Evolutionary conservation across 2,888 invertebrate genomes (phyloP).

Genomic region (Lumbricus terrestris): DNA sequence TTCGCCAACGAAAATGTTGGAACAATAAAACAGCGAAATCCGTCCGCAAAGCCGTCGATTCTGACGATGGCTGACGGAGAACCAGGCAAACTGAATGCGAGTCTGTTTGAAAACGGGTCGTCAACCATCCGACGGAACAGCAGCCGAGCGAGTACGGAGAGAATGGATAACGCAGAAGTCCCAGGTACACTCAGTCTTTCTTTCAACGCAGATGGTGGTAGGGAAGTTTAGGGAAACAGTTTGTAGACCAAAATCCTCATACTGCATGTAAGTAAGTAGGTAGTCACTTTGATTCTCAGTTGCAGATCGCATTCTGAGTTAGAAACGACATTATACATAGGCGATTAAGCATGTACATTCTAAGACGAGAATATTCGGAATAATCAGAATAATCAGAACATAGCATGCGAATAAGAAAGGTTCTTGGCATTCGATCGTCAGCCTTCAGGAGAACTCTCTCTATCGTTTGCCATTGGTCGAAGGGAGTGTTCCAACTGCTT

Average conservation of each 20-base stretch:
- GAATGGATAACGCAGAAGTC: background rate
- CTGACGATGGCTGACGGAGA: background rate
- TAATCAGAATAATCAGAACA: too few species aligned
- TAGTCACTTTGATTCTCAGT: too few species aligned
- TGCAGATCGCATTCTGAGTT: too few species aligned
- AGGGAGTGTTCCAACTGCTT: too few species aligned
- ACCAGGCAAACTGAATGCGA: background rate
- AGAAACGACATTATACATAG: too few species aligned
- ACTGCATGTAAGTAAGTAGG: too few species aligned
- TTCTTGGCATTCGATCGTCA: too few species aligned
- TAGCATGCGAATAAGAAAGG: too few species aligned
- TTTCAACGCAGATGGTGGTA: background rate
- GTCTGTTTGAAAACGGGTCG: background rate
- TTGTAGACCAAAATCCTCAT: background rate
- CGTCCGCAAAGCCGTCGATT: slow-evolving; percentile 13
- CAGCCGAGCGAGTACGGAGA: background rate
- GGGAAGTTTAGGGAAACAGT: background rate
- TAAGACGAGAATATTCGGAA: too few species aligned
- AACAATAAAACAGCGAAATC: slow-evolving; percentile 82
- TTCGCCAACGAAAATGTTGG: slow-evolving; percentile 99
- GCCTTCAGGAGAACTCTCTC: too few species aligned
- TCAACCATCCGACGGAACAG: background rate
- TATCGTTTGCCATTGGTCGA: too few species aligned
- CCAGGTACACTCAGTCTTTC: background rate
- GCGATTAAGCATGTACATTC: too few species aligned